Conservation (phyloP, 2,888 invertebrate genomes). For the Heteropelma amictum region DNA sequence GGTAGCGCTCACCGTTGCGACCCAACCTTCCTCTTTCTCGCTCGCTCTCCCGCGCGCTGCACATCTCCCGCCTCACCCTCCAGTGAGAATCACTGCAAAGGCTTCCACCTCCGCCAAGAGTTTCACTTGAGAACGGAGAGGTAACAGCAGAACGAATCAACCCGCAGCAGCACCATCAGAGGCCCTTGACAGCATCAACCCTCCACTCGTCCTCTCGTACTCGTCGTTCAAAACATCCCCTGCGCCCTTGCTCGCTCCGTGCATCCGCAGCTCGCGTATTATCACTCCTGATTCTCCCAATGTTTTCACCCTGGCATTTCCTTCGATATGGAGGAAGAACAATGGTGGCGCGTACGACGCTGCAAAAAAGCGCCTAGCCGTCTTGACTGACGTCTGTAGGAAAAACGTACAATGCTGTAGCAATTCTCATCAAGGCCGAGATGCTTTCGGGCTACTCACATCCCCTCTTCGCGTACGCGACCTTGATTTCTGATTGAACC, state of each 20-base stretch:
- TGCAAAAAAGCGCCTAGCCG: too few species aligned
- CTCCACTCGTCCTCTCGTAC: conserved; percentile 37
- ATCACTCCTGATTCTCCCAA: conserved; percentile 45
- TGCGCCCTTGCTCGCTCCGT: conserved; percentile 6
- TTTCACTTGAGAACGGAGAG: conserved; percentile 42
- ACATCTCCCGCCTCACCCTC: conserved; percentile 9
- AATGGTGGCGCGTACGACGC: too few species aligned
- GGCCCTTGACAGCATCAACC: conserved; percentile 46
- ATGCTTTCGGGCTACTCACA: neutral
- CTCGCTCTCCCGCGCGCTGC: conserved; percentile 56
- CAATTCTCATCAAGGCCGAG: too few species aligned
- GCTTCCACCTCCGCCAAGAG: conserved; percentile 50
- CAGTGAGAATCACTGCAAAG: conserved; percentile 15
- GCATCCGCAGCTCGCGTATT: conserved; percentile 30
- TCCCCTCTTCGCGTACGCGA: neutral
- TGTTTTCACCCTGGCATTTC: conserved; percentile 15
- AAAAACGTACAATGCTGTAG: too few species aligned
- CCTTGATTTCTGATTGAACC: too few species aligned
- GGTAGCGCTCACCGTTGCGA: conserved; percentile 35
- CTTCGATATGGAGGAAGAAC: conserved; percentile 5
- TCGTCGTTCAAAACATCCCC: conserved; percentile 22
- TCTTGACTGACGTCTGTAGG: too few species aligned
- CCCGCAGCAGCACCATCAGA: conserved; percentile 42
- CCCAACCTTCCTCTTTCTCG: conserved; percentile 19
- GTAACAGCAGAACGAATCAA: conserved; percentile 55